Evolutionary conservation across 2,797 vertebrate species (phyloP), one percentile per base, ranked within the genome.

Genomic region (Benthosema pterotum): DNA sequence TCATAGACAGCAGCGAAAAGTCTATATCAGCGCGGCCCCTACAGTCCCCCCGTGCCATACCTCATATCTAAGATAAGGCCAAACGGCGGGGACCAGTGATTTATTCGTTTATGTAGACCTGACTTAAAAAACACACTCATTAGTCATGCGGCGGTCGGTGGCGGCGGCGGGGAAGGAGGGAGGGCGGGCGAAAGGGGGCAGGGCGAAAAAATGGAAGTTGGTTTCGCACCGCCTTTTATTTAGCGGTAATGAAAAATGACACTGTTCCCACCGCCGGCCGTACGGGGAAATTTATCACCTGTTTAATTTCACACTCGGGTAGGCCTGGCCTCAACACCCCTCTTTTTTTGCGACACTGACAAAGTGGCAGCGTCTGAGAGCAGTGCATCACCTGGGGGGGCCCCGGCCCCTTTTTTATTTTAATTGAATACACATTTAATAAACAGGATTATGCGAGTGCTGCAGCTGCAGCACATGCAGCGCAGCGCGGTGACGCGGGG

Each of bases 241-340:
- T 90, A 83, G 86, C 84, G 79, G 79, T 91, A 90, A 93, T 90
- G 91, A 93, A 93, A 91, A 94, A 88, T 88, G 91, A 90, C 75
- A 84, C 75, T 80, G 69, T 85, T 87, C 82, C 73, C 69, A 83
- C 80, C 58, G 56, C 89, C 84, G 87, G 84, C 83, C 78, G 69
- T 85, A 80, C 78, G 67, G 80, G 86, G 86, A 90, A 87, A 91
- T 93, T 88, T 91, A 90, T 90, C 88, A 78, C 89, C 87, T 92
- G 90, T 93, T 95, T 94, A 89, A 94, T 95, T 94, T 94, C 93
- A 93, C 92, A 89, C 90, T 89, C 75, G 74, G 87, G 77, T 79
- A 83, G 73, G 68, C 80, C 83, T 84, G 87, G 88, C 86, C 88
- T 89, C 82, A 82, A 84, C 88, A 81, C 81, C 87, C 38, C 73